Conservation (phyloP, 2,113 vertebrate genomes). For the Campylomormyrus tamandua region DNA sequence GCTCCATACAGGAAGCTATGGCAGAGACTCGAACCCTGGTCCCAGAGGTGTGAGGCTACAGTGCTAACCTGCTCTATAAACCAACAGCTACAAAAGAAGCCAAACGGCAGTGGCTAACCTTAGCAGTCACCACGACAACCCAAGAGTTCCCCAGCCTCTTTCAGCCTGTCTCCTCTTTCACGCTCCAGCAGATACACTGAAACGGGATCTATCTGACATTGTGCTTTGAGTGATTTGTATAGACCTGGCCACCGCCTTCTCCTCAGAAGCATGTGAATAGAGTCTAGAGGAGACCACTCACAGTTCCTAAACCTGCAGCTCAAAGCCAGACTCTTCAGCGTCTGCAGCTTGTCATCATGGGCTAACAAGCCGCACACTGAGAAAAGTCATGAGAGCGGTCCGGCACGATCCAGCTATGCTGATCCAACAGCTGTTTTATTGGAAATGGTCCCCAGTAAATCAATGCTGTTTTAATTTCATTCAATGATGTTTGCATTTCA, state of each 20-base stretch:
- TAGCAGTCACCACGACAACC: neutral
- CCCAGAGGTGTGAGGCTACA: neutral
- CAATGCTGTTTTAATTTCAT: neutral
- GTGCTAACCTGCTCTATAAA: neutral
- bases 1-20: neutral
- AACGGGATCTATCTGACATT: neutral
- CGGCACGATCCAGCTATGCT: neutral
- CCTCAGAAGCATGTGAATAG: neutral
- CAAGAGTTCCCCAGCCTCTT: conserved; percentile 24
- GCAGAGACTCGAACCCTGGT: neutral
- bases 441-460: neutral
- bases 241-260: neutral
- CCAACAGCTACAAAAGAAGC: neutral
- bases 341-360: neutral
- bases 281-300: neutral
- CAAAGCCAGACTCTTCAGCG: neutral
- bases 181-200: neutral
- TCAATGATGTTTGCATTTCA: neutral
- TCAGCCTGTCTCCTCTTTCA: neutral
- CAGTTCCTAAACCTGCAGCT: conserved; percentile 22
- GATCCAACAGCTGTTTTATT: neutral
- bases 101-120: neutral
- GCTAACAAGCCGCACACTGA: neutral
- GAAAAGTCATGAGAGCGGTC: neutral
- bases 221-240: conserved; percentile 3